phyloP scores from a whole-genome alignment of 2,797 vertebrate species.

The Neopelma chrysocephalum region DNA sequence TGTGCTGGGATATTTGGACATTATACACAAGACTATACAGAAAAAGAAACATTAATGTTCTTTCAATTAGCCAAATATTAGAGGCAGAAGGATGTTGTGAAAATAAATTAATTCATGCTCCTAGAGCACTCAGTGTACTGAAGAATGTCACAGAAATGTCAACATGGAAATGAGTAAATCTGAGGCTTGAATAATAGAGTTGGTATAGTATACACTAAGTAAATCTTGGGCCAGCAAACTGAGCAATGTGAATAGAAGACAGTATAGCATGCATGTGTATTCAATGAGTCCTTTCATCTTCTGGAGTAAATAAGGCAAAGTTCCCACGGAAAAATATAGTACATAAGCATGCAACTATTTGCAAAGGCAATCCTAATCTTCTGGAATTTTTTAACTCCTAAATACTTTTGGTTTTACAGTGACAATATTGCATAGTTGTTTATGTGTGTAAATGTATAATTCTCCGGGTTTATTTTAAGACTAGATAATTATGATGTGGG shows the following conservation, averaged over 20 bases:
- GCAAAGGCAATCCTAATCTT: neutral
- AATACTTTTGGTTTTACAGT: neutral
- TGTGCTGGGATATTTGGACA: neutral
- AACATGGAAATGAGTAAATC: neutral
- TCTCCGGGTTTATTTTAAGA: neutral
- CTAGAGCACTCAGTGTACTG: neutral
- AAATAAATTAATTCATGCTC: neutral
- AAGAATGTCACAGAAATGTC: constrained; percentile 14
- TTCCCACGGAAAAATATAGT: neutral
- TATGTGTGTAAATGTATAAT: neutral
- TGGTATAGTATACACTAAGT: neutral
- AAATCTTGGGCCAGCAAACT: neutral
- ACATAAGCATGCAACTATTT: neutral
- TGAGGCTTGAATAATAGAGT: neutral
- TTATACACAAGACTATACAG: neutral
- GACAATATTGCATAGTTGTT: neutral
- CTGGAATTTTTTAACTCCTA: neutral
- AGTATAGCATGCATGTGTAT: neutral
- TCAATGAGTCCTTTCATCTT: neutral
- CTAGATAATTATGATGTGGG: neutral
- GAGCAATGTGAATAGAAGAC: neutral
- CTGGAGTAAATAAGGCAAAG: neutral
- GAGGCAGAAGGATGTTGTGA: neutral
- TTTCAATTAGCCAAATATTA: neutral
- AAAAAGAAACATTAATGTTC: neutral